Conservation (phyloP, 2,113 vertebrate genomes). For the Rattus norvegicus region DNA sequence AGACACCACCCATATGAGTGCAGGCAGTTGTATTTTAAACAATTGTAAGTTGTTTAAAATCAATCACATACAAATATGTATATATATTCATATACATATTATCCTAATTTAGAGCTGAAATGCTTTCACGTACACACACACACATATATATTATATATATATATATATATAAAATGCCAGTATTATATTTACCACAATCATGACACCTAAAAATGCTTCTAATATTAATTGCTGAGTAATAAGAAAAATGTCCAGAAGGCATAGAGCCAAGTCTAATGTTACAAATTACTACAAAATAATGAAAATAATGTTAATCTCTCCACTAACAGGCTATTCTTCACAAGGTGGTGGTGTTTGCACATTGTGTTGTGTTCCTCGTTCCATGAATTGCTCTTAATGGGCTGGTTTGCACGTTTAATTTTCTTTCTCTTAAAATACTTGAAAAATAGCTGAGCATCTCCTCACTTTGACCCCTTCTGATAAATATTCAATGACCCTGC, state of each 20-base stretch:
- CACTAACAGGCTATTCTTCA: not conserved
- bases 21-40: not conserved
- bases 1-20: not conserved
- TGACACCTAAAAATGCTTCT: not conserved
- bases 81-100: not conserved
- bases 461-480: constrained; percentile 61
- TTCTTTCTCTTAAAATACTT: constrained; percentile 57
- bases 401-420: constrained; percentile 34
- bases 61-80: not conserved
- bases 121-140: not conserved
- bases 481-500: constrained; percentile 62
- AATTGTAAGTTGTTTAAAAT: not conserved
- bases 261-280: not conserved
- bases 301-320: not conserved
- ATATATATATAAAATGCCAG: not conserved
- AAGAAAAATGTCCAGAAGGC: not conserved
- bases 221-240: not conserved
- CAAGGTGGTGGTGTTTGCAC: not conserved
- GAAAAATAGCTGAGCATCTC: constrained; percentile 45
- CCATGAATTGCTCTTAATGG: not conserved
- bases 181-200: not conserved
- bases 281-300: constrained; percentile 6
- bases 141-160: not conserved
- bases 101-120: not conserved
- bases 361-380: not conserved